Evolutionary conservation across 2,797 vertebrate species (phyloP), one percentile per base, ranked within the genome.

Genomic region (Cynodonichthys magdalenae): DNA sequence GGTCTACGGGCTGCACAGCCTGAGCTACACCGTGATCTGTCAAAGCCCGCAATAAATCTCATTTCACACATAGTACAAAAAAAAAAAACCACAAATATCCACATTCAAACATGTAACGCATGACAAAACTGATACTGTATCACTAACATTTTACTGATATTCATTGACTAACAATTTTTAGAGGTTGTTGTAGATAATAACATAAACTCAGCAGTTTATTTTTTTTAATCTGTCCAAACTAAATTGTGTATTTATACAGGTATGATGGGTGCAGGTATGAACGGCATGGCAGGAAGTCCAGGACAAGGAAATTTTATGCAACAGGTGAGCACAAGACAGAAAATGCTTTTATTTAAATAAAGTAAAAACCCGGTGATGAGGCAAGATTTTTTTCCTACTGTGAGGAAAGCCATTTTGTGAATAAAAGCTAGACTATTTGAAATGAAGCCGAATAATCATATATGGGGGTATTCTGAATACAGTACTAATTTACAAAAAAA

Each of bases 201-300:
- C 66, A 14, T 15, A 57, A 54, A 54, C 8, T 9, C 31, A 15
- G 36, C 6, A 60, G 14, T 48, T 48, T 12, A 42, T 14, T 2
- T 58, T 71, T 11, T 10, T 50, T 27, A 63, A 65, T 71, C 14
- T 5, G 49, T 14, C 62, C 1, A 64, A 59, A 58, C 36, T 31
- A 53, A 39, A 2, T 54, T 17, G 52, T 79, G 1, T 70, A 6
- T 44, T 77, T 68, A 41, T 29, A 84, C 81, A 94, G 93, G 94
- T 80, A 86, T 92, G 82, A 91, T 93, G 88, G 87, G 76, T 0
- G 51, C 90, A 74, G 96, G 95, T 87, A 94, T 97, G 79, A 89
- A 96, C 68, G 94, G 96, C 71, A 94, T 99, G 92, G 92, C 94
- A 87, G 97, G 96, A 92, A 94, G 95, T 90, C 93, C 96, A 73